Base-by-base conservation (phyloP, 2,113 vertebrate species). In the Cryptomyrus ogoouensis region DNA sequence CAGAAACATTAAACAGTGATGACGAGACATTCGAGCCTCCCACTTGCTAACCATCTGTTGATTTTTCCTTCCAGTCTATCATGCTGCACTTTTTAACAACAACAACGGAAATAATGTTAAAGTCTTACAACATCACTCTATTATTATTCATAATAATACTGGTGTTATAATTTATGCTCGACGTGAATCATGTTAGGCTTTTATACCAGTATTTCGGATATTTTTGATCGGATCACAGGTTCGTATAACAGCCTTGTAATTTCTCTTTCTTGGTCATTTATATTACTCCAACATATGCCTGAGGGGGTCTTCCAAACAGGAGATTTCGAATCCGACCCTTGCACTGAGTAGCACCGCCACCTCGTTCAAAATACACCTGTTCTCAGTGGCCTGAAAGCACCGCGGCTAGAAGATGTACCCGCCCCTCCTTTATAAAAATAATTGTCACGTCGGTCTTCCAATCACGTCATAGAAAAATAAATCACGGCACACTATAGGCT, bases 361-460 rank as follows among this genome's bases (percentile, higher is more conserved):
- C 74, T 80, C 0, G 35, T 39, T 24, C 83, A 7, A 84, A 84
- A 84, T 84, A 84, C 27, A 53, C 52, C 83, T 84, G 83, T n/a
- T 84, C 83, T 46, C 19, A 47, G 39, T 8, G 44, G 35, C 44
- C 39, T 39, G 24, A 84, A 84, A 80, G 74, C 74, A 2, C 74
- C 31, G 74, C 5, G 74, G 74, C 9, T 80, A 42, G 8, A 47
- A 84, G 17, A 84, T 47, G 83, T 19, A 24, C 74, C 74, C 74
- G 74, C 35, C 74, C 83, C 83, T 3, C 17, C 19, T 42, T 84
- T 84, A 47, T 24, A 52, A 1, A 56, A 27, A 27, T 6, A 47
- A 90, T 84, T 80, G 52, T 74, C 24, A 56, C 27, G 50, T 74
- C n/a, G 3, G 19, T 21, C 39, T 88, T 83, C 91, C 84, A 91